Percentiles rank a stretch among this genome's conserved stretches.
Conservation (phyloP, 2,797 vertebrate genomes). For the Argentina silus region DNA sequence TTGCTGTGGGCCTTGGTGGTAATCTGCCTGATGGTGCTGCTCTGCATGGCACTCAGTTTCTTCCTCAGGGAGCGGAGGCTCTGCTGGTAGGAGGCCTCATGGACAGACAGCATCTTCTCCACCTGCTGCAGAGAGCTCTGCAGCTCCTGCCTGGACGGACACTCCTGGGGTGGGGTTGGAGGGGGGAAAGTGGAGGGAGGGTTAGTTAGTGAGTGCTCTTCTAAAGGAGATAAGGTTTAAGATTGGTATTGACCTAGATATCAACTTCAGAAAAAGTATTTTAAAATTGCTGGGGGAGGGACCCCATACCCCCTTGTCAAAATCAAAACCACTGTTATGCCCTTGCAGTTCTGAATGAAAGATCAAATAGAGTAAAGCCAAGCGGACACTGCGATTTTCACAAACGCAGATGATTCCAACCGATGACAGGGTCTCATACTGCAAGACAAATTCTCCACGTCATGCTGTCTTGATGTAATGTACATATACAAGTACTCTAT, state of each 20-base stretch:
- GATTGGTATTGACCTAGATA: background rate
- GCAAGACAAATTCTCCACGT: too few species aligned
- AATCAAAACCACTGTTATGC: too few species aligned
- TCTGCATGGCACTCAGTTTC: constrained; percentile 78
- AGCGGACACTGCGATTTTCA: too few species aligned
- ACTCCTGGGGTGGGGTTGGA: constrained; percentile 70
- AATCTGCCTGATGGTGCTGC: constrained; percentile 62
- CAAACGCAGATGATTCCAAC: too few species aligned
- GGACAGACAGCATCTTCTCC: constrained; percentile 80
- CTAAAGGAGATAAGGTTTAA: background rate
- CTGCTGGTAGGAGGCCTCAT: constrained; percentile 80
- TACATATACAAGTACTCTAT: too few species aligned
- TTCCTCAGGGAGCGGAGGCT: constrained; percentile 71
- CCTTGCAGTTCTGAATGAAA: too few species aligned
- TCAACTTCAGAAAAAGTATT: too few species aligned
- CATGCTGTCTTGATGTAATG: too few species aligned
- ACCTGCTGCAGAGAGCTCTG: constrained; percentile 74
- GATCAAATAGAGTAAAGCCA: too few species aligned
- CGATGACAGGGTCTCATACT: too few species aligned
- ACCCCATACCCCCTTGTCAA: too few species aligned
- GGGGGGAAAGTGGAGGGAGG: background rate
- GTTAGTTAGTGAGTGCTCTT: background rate
- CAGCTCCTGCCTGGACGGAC: constrained; percentile 72
- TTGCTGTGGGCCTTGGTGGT: constrained; percentile 46
- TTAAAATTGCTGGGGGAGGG: too few species aligned